Evolutionary conservation across 2,888 invertebrate species (phyloP).

Genomic region (Macrosiphum euphorbiae): DNA sequence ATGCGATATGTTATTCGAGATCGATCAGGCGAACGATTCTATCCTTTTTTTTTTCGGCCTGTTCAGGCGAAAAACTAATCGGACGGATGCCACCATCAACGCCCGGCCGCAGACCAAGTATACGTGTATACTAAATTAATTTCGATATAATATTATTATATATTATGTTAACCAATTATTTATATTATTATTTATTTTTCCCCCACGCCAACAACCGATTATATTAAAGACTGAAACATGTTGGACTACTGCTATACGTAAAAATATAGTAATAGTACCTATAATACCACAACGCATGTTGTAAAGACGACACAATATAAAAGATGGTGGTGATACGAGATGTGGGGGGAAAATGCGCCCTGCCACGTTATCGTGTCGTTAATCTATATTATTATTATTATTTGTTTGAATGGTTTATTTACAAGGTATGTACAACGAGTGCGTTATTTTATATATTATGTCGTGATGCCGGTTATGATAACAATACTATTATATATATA

Average conservation of each 20-base stretch:
- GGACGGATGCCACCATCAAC: neutral
- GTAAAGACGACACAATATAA: conserved; percentile 14
- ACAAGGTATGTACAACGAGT: neutral
- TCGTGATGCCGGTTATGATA: neutral
- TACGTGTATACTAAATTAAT: conserved; percentile 21
- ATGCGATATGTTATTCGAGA: conserved; percentile 51
- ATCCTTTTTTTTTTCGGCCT: neutral
- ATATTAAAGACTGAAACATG: conserved; percentile 27
- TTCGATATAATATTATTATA: neutral
- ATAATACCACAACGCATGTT: neutral
- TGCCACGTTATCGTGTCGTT: conserved; percentile 6
- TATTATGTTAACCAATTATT: conserved; percentile 36
- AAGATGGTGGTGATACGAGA: neutral
- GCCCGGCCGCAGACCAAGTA: neutral
- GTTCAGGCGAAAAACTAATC: conserved; percentile 45
- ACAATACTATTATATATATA: neutral
- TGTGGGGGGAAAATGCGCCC: neutral
- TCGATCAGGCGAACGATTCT: conserved; percentile 52
- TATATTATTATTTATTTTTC: conserved; percentile 32
- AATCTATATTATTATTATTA: conserved; percentile 37
- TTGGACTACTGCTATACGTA: neutral
- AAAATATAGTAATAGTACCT: neutral
- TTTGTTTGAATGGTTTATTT: conserved; percentile 17
- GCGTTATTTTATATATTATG: neutral
- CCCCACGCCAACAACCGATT: neutral